Percentiles rank a stretch among this genome's conserved stretches.
Evolutionary conservation across 1,140 invertebrate species (phyloP).

Genomic region (Ditylenchus dipsaci): DNA sequence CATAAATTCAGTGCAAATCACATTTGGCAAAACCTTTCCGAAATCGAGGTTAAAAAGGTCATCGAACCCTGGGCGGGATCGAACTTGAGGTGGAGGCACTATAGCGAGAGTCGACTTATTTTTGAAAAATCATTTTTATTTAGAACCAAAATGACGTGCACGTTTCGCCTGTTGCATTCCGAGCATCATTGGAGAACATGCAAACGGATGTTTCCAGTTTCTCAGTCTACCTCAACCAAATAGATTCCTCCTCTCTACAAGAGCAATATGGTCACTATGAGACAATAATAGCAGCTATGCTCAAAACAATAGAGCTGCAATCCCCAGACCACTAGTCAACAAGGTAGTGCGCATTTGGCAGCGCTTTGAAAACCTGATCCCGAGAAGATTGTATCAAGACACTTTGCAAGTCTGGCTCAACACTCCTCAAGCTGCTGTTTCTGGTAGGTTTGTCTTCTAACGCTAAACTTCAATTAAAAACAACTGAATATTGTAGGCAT

Average conservation of each 20-base stretch:
- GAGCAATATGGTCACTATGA: conserved; percentile 42
- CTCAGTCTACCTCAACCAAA: conserved; percentile 12
- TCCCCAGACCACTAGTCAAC: conserved; percentile 9
- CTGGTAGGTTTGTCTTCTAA: conserved; percentile 7
- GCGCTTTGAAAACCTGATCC: conserved; percentile 40
- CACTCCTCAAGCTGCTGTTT: conserved; percentile 17
- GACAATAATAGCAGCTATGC: conserved; percentile 30
- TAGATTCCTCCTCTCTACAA: conserved; percentile 27
- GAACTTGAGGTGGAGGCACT: too few species aligned
- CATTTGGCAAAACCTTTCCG: too few species aligned
- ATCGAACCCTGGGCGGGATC: too few species aligned
- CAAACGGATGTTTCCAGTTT: not conserved
- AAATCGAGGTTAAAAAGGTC: too few species aligned
- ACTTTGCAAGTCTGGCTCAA: conserved; percentile 37
- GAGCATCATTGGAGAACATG: conserved; percentile 15
- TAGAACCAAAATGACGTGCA: too few species aligned
- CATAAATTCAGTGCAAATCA: too few species aligned
- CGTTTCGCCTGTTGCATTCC: not conserved
- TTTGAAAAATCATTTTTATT: too few species aligned
- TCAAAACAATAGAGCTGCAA: conserved; percentile 15
- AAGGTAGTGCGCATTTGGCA: conserved; percentile 37
- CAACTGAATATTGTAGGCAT: not conserved
- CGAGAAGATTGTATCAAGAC: conserved; percentile 38
- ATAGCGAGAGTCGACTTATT: too few species aligned
- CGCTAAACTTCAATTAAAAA: not conserved